These are phyloP conservation scores for Agriotes lineatus DNA, from an alignment of 2,888 invertebrate genomes.

Conservation along the genomic window DNA sequence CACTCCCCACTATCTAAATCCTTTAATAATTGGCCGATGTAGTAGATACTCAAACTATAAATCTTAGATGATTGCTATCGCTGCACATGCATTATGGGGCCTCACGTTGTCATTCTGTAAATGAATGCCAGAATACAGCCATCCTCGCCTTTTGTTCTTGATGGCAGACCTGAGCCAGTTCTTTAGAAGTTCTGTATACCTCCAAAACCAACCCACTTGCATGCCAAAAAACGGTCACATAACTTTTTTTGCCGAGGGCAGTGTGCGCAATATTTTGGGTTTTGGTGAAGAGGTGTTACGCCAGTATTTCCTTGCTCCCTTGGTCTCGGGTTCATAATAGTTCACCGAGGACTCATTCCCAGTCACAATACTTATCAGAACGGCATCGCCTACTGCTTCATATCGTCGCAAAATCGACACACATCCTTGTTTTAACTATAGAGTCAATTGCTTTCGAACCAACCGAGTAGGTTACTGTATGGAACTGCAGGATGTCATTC, in stretches of 20 bases:
- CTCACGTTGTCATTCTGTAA: no score
- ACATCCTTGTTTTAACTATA: not conserved
- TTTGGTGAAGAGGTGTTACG: not conserved
- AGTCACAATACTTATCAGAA: not conserved
- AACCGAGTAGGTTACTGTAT: not conserved
- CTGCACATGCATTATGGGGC: no score
- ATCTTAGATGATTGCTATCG: not conserved
- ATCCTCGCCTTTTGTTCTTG: not conserved
- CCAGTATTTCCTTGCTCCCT: not conserved
- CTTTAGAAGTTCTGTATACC: not conserved
- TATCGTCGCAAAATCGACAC: no score
- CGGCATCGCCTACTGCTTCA: not conserved
- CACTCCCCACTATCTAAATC: not conserved
- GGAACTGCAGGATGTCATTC: not conserved
- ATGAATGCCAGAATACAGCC: not conserved
- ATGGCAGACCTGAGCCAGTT: not conserved
- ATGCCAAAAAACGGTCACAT: not conserved
- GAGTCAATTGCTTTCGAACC: not conserved
- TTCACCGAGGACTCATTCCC: not conserved
- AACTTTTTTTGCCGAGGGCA: not conserved
- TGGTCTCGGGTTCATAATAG: not conserved
- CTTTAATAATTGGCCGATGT: not conserved
- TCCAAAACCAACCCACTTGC: not conserved
- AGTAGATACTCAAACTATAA: not conserved
- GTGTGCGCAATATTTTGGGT: not conserved